Base-by-base conservation (phyloP, 2,888 invertebrate species). In the Dilophus febrilis region DNA sequence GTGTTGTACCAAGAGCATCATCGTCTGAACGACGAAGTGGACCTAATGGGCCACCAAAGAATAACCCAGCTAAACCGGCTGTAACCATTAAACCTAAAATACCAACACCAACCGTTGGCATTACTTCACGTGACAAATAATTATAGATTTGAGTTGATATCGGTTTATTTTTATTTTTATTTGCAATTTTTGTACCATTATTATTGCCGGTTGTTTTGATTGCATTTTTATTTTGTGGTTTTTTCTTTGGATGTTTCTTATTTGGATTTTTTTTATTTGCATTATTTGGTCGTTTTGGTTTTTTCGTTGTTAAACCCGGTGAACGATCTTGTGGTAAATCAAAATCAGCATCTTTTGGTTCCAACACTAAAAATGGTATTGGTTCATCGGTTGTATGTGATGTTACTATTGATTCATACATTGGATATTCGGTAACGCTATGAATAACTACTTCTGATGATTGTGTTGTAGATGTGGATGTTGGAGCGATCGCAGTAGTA, bases 81-180 rank as follows among this genome's bases (percentile, higher is more conserved):
- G 78, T 69, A 43, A 82, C 71, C 44, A 82, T 75, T 32, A 83
- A 57, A 2, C 83, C 82, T 11, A 82, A 72, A 16, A 83, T 61
- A 49, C 83, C 81, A 1, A 82, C 77, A 1, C 83, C 82, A 16
- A 83, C 78, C 26, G 79, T 78, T 1, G 83, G 82, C 77, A 83
- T 81, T 1, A 83, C 77, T 64, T 83, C 82, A 48, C 82, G 67
- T 3, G 81, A 79, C 31, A 83, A 59, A 50, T 79, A 83, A 50
- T 79, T 82, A 51, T 82, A 83, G 19, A 83, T 72, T 54, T 80
- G 76, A 1, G 80, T 77, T 10, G 77, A 70, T 1, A 82, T 67
- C 2, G 79, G 77, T 40, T 77, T 71, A 32, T 65, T 64, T 34
- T 39, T 39, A 19, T 47, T 47, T 10, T 42, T 37, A 13, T 41